Conservation (phyloP, 1,140 invertebrate genomes). For the Drosophila setifemur region DNA sequence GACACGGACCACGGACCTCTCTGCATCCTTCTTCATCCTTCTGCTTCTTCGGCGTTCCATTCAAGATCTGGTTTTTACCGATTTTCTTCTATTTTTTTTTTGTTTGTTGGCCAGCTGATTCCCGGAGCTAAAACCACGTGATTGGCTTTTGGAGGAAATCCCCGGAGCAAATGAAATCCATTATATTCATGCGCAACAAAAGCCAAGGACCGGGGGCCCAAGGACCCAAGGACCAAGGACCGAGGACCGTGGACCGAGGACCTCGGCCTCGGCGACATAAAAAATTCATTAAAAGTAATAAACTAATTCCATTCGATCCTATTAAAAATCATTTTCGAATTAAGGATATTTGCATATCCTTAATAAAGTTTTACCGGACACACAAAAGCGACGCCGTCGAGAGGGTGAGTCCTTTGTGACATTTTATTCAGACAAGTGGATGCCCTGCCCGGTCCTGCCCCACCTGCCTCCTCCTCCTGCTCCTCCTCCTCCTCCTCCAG, state of each 20-base stretch:
- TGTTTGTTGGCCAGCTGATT: constrained; percentile 4
- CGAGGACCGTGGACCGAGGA: not conserved
- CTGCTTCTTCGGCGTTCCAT: not conserved
- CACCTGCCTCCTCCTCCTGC: constrained; percentile 14
- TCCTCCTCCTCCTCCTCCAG: not conserved
- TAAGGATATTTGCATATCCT: constrained; percentile 82
- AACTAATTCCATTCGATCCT: constrained; percentile 83
- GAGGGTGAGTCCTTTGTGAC: constrained; percentile 61
- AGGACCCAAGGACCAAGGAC: not conserved
- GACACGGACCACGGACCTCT: constrained; percentile 47
- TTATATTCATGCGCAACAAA: constrained; percentile 74
- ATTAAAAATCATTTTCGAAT: constrained; percentile 83
- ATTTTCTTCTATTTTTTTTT: not conserved
- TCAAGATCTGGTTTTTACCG: not conserved
- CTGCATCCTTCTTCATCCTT: constrained; percentile 18
- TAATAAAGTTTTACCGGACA: constrained; percentile 80
- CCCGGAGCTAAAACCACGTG: constrained; percentile 55
- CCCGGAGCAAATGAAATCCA: constrained; percentile 51
- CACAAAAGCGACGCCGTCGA: constrained; percentile 40
- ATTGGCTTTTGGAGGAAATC: constrained; percentile 58
- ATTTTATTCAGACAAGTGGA: constrained; percentile 76
- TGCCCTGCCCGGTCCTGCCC: constrained; percentile 34
- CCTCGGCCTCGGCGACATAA: constrained; percentile 65
- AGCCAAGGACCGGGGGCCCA: constrained; percentile 6
- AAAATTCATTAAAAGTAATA: constrained; percentile 83